phyloP scores from a whole-genome alignment of 2,113 vertebrate species.

The Nannospalax galili region DNA sequence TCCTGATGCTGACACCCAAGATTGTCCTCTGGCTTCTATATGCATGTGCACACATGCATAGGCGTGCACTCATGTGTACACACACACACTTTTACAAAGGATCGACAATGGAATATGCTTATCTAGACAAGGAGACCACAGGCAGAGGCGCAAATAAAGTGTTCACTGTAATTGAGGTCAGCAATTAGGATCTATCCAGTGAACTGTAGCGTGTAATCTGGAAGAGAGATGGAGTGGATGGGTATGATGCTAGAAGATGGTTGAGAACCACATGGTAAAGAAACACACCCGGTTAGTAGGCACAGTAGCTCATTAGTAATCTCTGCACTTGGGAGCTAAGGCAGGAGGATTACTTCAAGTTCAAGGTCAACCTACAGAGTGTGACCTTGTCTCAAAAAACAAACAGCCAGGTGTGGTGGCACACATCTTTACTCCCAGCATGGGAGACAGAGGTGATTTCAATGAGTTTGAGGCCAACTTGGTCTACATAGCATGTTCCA shows the following conservation, averaged over 20 bases:
- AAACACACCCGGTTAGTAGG: not conserved
- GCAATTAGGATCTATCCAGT: not conserved
- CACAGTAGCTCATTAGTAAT: not conserved
- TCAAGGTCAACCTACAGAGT: not conserved
- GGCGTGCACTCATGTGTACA: too few species aligned
- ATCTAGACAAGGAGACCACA: not conserved
- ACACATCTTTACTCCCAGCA: too few species aligned
- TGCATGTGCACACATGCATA: not conserved
- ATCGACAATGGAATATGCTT: not conserved
- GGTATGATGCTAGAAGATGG: not conserved
- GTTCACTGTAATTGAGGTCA: not conserved
- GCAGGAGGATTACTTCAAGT: not conserved
- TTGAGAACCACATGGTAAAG: not conserved
- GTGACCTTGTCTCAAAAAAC: too few species aligned
- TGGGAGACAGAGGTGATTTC: too few species aligned
- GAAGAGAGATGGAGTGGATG: too few species aligned
- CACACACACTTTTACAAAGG: too few species aligned
- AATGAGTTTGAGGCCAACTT: not conserved
- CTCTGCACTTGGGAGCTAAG: not conserved
- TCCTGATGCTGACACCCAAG: not conserved
- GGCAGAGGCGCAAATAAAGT: not conserved
- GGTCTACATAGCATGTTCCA: not conserved
- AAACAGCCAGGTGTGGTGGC: too few species aligned
- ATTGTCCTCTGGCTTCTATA: not conserved
- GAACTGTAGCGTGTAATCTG: too few species aligned